Conservation (phyloP, 2,797 vertebrate species). For the Falco peregrinus region DNA sequence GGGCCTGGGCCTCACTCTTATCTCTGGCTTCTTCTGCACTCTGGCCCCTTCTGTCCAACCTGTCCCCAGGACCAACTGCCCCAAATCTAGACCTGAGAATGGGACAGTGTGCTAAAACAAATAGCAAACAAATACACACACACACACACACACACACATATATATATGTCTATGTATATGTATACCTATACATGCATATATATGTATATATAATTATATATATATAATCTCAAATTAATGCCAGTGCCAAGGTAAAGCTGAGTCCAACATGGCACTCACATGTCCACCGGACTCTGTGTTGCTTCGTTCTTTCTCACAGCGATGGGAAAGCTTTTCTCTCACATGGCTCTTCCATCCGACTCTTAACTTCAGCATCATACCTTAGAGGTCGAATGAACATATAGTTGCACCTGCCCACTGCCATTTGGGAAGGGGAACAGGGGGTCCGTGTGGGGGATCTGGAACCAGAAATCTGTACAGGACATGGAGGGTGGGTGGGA, state of each 20-base stretch:
- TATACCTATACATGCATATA: conserved; percentile 71
- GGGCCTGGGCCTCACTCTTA: conserved; percentile 95
- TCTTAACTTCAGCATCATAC: conserved; percentile 69
- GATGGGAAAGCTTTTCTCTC: conserved; percentile 66
- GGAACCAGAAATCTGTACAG: conserved; percentile 18
- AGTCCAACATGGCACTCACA: conserved; percentile 70
- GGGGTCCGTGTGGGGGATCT: neutral
- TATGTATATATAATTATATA: conserved; percentile 76
- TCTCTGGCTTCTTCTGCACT: conserved; percentile 99
- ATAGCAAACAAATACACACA: conserved; percentile 43
- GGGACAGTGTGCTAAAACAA: conserved; percentile 93
- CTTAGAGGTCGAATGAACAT: conserved; percentile 56
- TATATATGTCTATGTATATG: conserved; percentile 55
- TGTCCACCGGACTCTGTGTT: conserved; percentile 66
- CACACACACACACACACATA: neutral
- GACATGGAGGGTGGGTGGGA: neutral
- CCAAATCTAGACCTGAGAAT: conserved; percentile 97
- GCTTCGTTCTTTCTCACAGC: conserved; percentile 68
- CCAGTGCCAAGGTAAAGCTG: conserved; percentile 77
- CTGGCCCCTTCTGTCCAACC: conserved; percentile 98
- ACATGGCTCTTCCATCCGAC: conserved; percentile 71
- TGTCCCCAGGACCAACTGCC: conserved; percentile 93
- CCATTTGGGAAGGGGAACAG: conserved; percentile 29
- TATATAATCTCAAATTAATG: conserved; percentile 72
- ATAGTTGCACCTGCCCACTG: conserved; percentile 28